Percentiles rank a stretch among this genome's conserved stretches.
These are phyloP conservation scores for Phalacrocorax brasilianus DNA, from an alignment of 2,113 vertebrate genomes.

Conservation along the genomic window DNA sequence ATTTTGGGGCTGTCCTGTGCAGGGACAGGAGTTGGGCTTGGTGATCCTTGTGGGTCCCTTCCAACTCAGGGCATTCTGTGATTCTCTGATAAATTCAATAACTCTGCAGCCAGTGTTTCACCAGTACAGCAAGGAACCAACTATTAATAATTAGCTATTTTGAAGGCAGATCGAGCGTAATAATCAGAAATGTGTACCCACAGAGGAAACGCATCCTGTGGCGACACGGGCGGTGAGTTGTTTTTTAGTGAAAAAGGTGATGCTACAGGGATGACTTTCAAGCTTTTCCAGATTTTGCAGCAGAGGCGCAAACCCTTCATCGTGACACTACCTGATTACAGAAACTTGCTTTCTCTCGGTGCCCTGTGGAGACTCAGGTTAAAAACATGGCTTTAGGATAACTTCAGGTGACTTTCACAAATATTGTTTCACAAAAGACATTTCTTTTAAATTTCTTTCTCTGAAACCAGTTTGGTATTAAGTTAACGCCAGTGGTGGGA, in stretches of 20 bases:
- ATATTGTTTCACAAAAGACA: not conserved
- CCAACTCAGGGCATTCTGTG: no score
- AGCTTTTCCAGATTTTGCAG: not conserved
- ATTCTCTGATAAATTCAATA: not conserved
- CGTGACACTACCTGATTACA: not conserved
- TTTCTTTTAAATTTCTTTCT: not conserved
- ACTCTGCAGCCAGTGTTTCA: not conserved
- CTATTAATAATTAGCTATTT: not conserved
- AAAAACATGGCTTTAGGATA: not conserved
- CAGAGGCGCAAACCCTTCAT: not conserved
- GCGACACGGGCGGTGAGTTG: rapidly evolving
- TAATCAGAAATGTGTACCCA: not conserved
- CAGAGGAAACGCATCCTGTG: not conserved
- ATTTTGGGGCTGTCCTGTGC: no score
- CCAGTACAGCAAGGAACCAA: not conserved
- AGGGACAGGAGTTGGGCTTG: no score
- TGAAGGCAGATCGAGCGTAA: not conserved
- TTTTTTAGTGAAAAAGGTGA: not conserved
- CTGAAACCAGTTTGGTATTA: not conserved
- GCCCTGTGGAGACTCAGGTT: not conserved
- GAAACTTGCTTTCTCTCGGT: not conserved
- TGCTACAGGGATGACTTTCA: no score
- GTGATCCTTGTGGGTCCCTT: no score
- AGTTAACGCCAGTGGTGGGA: rapidly evolving
- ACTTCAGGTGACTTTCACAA: not conserved